These are phyloP conservation scores for Osmoderma eremita DNA, from an alignment of 2,888 invertebrate genomes.

Conservation along the genomic window DNA sequence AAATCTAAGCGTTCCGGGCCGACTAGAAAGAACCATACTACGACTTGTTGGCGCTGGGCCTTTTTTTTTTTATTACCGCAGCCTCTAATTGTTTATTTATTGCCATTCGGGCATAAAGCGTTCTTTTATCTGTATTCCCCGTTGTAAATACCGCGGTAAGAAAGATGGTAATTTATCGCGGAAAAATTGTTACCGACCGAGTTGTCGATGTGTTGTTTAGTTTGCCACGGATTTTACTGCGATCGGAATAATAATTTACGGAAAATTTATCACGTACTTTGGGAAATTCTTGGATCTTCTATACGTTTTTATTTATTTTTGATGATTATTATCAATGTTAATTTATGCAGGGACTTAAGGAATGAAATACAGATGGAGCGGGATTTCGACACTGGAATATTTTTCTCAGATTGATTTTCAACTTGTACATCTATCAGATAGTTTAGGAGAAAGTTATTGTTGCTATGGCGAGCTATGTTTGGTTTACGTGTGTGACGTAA, in stretches of 20 bases:
- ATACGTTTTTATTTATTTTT: too few species aligned
- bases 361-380: too few species aligned
- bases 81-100: constrained; percentile 43
- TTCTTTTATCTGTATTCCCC: neutral
- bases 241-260: constrained; percentile 37
- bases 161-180: constrained; percentile 40
- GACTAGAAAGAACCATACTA: too few species aligned
- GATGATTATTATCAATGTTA: too few species aligned
- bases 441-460: too few species aligned
- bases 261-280: constrained; percentile 34
- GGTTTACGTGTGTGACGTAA: too few species aligned
- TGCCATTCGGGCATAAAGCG: constrained; percentile 37
- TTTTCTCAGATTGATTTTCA: too few species aligned
- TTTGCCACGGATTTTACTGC: constrained; percentile 36
- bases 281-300: constrained; percentile 8
- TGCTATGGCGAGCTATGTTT: too few species aligned
- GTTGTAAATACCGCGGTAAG: constrained; percentile 38
- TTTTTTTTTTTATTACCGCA: constrained; percentile 30
- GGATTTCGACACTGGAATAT: too few species aligned
- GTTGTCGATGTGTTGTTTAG: constrained; percentile 40
- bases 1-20: constrained; percentile 33
- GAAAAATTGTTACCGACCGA: constrained; percentile 37
- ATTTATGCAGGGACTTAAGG: too few species aligned
- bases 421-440: too few species aligned
- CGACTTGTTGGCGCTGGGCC: too few species aligned